These are phyloP conservation scores for Dissostichus mawsoni DNA, from an alignment of 2,113 vertebrate genomes.

Conservation along the genomic window DNA sequence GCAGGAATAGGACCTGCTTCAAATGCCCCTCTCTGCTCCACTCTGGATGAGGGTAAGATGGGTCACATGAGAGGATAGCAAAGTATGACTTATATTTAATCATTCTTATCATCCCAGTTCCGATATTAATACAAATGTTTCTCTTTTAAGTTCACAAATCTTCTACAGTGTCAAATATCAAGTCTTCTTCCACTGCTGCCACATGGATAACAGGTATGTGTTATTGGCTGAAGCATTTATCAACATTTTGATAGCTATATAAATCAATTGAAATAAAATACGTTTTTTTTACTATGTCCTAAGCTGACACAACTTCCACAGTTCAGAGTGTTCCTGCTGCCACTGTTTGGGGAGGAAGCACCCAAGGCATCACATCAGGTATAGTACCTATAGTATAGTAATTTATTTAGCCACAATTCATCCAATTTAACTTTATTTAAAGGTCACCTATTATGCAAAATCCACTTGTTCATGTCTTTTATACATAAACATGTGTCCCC, in stretches of 20 bases:
- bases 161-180: slow-evolving; percentile 12
- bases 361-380: slow-evolving; percentile 46
- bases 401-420: too few relatives aligned
- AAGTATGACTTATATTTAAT: not conserved
- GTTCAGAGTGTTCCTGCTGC: not conserved
- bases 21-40: slow-evolving; percentile 58
- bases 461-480: too few relatives aligned
- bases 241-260: not conserved
- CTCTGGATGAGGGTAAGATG: slow-evolving; percentile 65
- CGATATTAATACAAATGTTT: slow-evolving; percentile 12
- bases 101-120: not conserved
- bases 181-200: slow-evolving; percentile 16
- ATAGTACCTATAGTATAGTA: not conserved
- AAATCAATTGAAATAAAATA: not conserved
- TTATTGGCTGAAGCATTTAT: not conserved
- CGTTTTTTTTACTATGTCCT: not conserved
- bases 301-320: slow-evolving; percentile 32
- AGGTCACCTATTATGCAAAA: too few relatives aligned
- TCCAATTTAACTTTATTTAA: too few relatives aligned
- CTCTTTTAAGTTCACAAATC: slow-evolving; percentile 45
- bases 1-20: slow-evolving; percentile 67
- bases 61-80: not conserved
- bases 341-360: slow-evolving; percentile 42
- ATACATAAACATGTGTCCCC: too few relatives aligned
- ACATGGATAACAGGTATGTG: slow-evolving; percentile 35